These are phyloP conservation scores for Calameuta filiformis DNA, from an alignment of 2,888 invertebrate species.

Conservation along the genomic window DNA sequence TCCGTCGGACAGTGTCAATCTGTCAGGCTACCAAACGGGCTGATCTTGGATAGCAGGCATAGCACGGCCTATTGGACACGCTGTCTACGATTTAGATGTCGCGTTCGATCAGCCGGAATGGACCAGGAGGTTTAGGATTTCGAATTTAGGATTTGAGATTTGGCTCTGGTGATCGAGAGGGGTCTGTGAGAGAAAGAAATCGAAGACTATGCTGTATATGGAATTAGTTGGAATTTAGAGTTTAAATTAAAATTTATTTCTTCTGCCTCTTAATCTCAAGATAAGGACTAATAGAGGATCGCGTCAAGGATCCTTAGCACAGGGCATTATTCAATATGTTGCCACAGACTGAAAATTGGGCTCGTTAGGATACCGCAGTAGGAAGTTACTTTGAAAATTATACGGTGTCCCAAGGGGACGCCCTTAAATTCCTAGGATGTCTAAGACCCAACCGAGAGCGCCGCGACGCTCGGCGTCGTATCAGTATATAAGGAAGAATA, in stretches of 20 bases:
- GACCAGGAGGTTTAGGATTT: slow-evolving; percentile 26
- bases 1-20: slow-evolving; percentile 60
- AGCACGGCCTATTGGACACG: slow-evolving; percentile 49
- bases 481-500: too few relatives aligned
- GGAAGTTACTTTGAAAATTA: too few relatives aligned
- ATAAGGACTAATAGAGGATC: slow-evolving; percentile 31
- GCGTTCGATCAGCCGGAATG: slow-evolving; percentile 55
- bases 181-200: background rate
- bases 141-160: background rate
- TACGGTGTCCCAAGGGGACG: too few relatives aligned
- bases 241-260: slow-evolving; percentile 42
- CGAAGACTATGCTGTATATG: background rate
- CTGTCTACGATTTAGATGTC: slow-evolving; percentile 58
- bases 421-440: too few relatives aligned
- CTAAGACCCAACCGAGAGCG: too few relatives aligned
- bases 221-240: slow-evolving; percentile 24
- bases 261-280: slow-evolving; percentile 42
- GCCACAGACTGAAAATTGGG: too few relatives aligned
- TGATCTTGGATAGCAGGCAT: slow-evolving; percentile 19
- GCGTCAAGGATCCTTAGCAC: background rate
- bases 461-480: too few relatives aligned
- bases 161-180: background rate
- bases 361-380: too few relatives aligned
- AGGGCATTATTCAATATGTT: too few relatives aligned
- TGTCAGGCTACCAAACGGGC: slow-evolving; percentile 57